These are phyloP conservation scores for Doris montereyensis DNA, from an alignment of 2,888 invertebrate species.

Conservation along the genomic window DNA sequence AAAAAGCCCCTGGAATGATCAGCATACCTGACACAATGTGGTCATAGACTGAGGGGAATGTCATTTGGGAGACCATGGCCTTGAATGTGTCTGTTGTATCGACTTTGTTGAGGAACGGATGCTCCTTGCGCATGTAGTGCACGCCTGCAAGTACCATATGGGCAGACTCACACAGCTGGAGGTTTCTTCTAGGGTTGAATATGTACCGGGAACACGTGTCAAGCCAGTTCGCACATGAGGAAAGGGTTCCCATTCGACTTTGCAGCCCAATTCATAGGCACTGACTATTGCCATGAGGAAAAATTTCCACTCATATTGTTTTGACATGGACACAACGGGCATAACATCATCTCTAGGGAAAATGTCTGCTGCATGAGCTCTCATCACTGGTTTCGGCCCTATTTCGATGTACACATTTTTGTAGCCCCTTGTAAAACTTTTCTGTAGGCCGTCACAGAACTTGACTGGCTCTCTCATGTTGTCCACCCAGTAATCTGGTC, in stretches of 20 bases:
- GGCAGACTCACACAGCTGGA: conserved; percentile 40
- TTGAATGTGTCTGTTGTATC: conserved; percentile 35
- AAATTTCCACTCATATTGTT: conserved; percentile 38
- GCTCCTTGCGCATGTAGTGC: conserved; percentile 37
- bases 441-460: conserved; percentile 49
- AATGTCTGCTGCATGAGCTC: conserved; percentile 47
- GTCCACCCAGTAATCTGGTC: conserved; percentile 54
- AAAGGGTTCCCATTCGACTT: conserved; percentile 43
- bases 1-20: conserved; percentile 51
- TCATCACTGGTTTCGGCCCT: conserved; percentile 57
- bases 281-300: conserved; percentile 40
- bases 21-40: conserved; percentile 49
- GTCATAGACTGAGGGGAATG: conserved; percentile 47
- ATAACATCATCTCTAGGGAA: conserved; percentile 40
- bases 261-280: conserved; percentile 45
- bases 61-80: conserved; percentile 28
- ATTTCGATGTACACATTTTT: conserved; percentile 58
- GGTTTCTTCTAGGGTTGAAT: conserved; percentile 46
- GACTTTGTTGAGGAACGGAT: conserved; percentile 37
- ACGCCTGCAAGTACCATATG: conserved; percentile 38
- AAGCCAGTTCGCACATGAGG: conserved; percentile 34
- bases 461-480: conserved; percentile 56
- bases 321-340: conserved; percentile 44
- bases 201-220: conserved; percentile 49
- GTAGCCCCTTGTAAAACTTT: conserved; percentile 29